phyloP scores from a whole-genome alignment of 30 jellyfish, hydroid and myxozoan species.

The Aurelia sp. region DNA sequence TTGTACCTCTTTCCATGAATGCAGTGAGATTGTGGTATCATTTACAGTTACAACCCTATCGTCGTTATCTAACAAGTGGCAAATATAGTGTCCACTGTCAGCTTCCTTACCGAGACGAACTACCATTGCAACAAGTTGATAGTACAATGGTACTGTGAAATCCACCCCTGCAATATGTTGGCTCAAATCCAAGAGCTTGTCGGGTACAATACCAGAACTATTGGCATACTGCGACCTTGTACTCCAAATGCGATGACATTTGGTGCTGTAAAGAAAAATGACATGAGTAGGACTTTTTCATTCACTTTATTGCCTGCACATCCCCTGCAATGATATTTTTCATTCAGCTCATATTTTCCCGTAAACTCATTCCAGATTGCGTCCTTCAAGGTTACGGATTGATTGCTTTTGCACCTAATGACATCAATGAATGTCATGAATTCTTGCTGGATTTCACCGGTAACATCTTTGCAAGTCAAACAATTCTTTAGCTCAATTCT shows the following conservation, averaged over 20 bases:
- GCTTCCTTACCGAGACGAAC: too few species aligned
- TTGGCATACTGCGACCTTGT: too few species aligned
- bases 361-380: conserved; percentile 6
- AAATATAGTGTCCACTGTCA: too few species aligned
- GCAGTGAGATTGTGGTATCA: too few species aligned
- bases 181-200: background rate
- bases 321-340: background rate
- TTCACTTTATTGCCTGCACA: too few species aligned
- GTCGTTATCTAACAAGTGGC: too few species aligned
- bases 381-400: background rate
- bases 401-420: background rate
- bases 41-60: too few species aligned
- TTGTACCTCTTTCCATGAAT: too few species aligned
- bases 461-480: background rate
- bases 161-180: conserved; percentile 14
- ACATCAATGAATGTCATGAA: conserved; percentile 3
- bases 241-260: too few species aligned
- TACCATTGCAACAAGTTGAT: background rate
- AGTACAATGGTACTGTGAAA: background rate
- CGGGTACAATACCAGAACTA: too few species aligned
- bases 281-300: too few species aligned
- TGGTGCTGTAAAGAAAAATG: too few species aligned
- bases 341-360: conserved; percentile 19
- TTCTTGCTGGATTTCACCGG: background rate
- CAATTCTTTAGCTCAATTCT: conserved; percentile 1